Evolutionary conservation across 2,888 invertebrate species (phyloP).

Genomic region (Polylopha cassiicola): DNA sequence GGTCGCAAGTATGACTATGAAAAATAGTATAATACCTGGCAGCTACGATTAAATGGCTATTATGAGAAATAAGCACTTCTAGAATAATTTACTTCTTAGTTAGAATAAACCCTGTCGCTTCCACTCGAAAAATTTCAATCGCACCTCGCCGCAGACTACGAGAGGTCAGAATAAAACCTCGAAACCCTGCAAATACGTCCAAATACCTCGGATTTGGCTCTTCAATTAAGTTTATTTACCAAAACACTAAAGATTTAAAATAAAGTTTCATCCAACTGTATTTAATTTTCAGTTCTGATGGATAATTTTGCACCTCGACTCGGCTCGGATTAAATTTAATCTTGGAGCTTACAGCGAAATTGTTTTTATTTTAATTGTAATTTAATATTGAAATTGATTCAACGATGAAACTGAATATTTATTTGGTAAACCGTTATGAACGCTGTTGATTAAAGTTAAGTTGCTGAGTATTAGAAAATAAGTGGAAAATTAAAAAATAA

Average conservation of each 20-base stretch:
- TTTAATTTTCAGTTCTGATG: constrained; percentile 12
- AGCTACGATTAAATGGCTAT: too few relatives aligned
- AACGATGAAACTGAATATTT: too few relatives aligned
- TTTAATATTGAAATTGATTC: too few relatives aligned
- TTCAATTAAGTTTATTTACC: constrained; percentile 46
- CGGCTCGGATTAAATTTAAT: not conserved
- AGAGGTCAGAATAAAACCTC: constrained; percentile 56
- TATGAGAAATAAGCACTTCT: constrained; percentile 25
- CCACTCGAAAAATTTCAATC: constrained; percentile 75
- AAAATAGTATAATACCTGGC: too few relatives aligned
- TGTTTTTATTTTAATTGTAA: too few relatives aligned
- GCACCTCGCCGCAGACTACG: constrained; percentile 56
- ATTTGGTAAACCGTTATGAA: too few relatives aligned
- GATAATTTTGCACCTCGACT: not conserved
- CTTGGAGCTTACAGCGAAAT: too few relatives aligned
- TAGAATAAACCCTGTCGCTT: constrained; percentile 60
- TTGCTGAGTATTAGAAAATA: too few relatives aligned
- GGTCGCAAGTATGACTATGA: too few relatives aligned
- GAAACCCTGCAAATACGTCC: constrained; percentile 61
- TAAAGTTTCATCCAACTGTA: constrained; percentile 1
- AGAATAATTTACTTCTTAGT: constrained; percentile 26
- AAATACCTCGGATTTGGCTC: constrained; percentile 42
- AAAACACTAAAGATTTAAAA: constrained; percentile 8
- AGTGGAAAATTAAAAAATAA: constrained; percentile 28
- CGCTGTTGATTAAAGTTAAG: too few relatives aligned